Evolutionary conservation across 2,797 vertebrate species (phyloP), one percentile per base, ranked within the genome.

Genomic region (Bovichtus diacanthus): DNA sequence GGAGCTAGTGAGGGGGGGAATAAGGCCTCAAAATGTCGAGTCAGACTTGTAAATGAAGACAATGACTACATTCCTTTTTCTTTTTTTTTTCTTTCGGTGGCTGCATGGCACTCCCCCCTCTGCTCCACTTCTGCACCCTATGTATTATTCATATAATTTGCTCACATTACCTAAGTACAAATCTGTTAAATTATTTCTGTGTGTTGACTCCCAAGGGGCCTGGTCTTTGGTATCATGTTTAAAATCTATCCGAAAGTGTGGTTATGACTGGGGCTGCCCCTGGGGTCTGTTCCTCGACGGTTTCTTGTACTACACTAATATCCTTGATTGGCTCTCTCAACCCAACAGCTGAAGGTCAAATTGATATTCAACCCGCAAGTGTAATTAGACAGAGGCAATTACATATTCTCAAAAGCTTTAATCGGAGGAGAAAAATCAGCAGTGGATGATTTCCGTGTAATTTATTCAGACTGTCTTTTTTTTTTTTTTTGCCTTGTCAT

Each of bases 301-400:
- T 95, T 91, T 94, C 95, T 95, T 93, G 92, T 95, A 93, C 92
- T 95, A 93, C 94, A 95, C 95, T 96, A 95, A 95, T 95, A 96
- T 95, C 92, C 93, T 90, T 96, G 96, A 97, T 96, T 96, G 96
- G 95, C 95, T 95, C 94, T 95, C 95, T 96, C 94, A 94, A 95
- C 93, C 95, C 94, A 96, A 95, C 94, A 95, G 94, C 95, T 96
- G 96, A 96, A 96, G 96, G 96, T 96, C 95, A 97, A 97, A 97
- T 95, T 96, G 91, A 95, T 96, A 95, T 96, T 96, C 96, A 95
- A 94, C 90, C 77, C 91, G 94, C 93, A 95, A 94, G 94, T 95
- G 94, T 96, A 96, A 96, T 95, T 95, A 96, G 95, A 94, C 83
- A 87, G 92, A 92, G 90, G 88, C 92, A 94, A 95, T 94, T 95